These are phyloP conservation scores for Rhea americana DNA, from an alignment of 2,113 vertebrate genomes.

Conservation along the genomic window DNA sequence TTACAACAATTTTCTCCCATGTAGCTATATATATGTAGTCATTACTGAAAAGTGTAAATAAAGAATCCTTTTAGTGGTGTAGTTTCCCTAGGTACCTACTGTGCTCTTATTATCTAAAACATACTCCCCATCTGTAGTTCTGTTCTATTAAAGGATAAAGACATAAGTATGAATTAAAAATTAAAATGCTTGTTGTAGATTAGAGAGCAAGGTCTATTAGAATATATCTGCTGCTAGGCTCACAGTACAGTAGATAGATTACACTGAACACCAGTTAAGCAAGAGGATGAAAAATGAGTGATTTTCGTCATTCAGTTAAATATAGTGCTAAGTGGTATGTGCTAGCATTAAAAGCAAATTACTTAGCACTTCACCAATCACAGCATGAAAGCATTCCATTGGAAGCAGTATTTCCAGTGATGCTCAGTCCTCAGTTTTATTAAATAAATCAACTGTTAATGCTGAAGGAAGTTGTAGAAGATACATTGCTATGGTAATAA, in stretches of 20 bases:
- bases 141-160: constrained; percentile 72
- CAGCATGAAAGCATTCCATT: constrained; percentile 73
- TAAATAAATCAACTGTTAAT: constrained; percentile 78
- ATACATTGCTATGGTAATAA: not conserved
- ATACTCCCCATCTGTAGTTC: constrained; percentile 72
- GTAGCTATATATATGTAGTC: constrained; percentile 62
- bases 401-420: constrained; percentile 67
- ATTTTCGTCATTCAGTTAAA: constrained; percentile 80
- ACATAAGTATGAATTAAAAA: constrained; percentile 77
- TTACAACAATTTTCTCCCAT: constrained; percentile 55
- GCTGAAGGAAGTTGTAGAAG: constrained; percentile 61
- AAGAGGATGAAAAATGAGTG: constrained; percentile 79
- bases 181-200: constrained; percentile 74
- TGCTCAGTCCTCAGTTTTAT: constrained; percentile 72
- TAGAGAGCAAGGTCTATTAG: constrained; percentile 67
- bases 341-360: constrained; percentile 83
- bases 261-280: constrained; percentile 69
- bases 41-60: constrained; percentile 77
- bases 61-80: constrained; percentile 67
- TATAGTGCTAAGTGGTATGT: constrained; percentile 77
- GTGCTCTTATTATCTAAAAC: constrained; percentile 71
- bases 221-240: constrained; percentile 53
- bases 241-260: constrained; percentile 73
- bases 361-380: constrained; percentile 81
- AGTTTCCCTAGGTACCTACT: constrained; percentile 73